Base-by-base conservation (phyloP, 1,140 invertebrate species). In the Bombus confusus region DNA sequence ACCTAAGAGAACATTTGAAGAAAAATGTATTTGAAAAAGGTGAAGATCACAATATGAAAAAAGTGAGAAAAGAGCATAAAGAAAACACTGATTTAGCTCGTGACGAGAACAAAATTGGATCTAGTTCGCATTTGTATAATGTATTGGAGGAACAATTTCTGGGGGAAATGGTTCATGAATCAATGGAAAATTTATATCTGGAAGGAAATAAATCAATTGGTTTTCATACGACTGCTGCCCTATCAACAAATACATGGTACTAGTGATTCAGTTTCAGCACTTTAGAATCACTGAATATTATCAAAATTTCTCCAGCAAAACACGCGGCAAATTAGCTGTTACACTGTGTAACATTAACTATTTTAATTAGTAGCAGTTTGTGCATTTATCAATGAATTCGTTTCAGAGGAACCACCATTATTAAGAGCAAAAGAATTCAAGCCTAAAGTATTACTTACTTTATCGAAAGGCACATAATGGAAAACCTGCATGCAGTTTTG, bases 141-240 rank as follows among this genome's bases (percentile, higher is more conserved):
- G 93, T 95, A 3, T 92, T 95, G 80, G 95, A 95, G 80, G 95
- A 95, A 81, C 93, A 94, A 57, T 92, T 93, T 39, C 90, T 95
- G 22, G 94, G 94, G 25, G 95, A 95, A 72, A 80, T 91, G 22
- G 88, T 94, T 69, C 83, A 90, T 43, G 88, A 88, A 43, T 87
- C 88, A 10, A 79, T 87, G 74, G 91, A 91, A 68, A 91, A 81
- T 87, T 83, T 90, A 71, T 92, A 90, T 90, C 84, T 80, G 83
- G 86, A 86, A 77, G 89, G 74, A 68, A 87, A 80, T 85, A 93
- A 80, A 90, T 88, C 87, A 25, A 84, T 89, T 22, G 88, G 86
- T 87, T 81, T 88, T 85, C 89, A 86, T 78, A 87, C 80, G 68
- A 85, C 87, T 77, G 86, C 83, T 72, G 83, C 89, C 47, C 47